Conservation (phyloP, 1,140 invertebrate species). For the Ladona fulva region DNA sequence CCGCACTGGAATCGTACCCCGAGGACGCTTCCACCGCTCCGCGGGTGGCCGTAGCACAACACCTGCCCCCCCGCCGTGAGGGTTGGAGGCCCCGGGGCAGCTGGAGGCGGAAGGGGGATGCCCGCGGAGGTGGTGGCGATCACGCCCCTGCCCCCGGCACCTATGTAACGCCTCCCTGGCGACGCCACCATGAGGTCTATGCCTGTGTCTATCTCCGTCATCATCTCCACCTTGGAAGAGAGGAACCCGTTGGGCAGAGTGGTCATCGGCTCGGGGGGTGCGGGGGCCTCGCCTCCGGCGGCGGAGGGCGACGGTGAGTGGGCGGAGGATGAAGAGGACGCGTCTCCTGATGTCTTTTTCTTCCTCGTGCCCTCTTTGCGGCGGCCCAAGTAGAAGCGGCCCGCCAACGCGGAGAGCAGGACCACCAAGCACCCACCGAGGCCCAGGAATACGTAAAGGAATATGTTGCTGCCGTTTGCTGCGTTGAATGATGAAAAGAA, state of each 20-base stretch:
- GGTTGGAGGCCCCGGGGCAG: conserved; percentile 18
- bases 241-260: conserved; percentile 55
- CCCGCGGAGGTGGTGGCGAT: conserved; percentile 21
- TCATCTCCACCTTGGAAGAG: conserved; percentile 56
- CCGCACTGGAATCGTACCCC: conserved; percentile 28
- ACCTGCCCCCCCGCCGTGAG: conserved; percentile 36
- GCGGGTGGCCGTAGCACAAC: conserved; percentile 27
- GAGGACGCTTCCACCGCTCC: conserved; percentile 12
- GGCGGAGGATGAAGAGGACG: conserved; percentile 29
- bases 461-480: conserved; percentile 70
- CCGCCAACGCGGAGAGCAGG: conserved; percentile 55
- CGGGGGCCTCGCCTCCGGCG: not conserved
- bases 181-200: conserved; percentile 48
- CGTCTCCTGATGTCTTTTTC: conserved; percentile 28
- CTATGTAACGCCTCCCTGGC: too few species aligned
- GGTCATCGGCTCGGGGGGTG: not conserved
- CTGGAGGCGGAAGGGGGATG: conserved; percentile 25
- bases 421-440: conserved; percentile 55
- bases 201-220: conserved; percentile 62
- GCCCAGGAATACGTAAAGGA: conserved; percentile 65
- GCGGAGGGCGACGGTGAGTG: conserved; percentile 41
- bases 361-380: conserved; percentile 34
- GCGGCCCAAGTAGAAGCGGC: conserved; percentile 47
- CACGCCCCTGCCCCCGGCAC: conserved; percentile 35
- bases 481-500: not conserved